Conservation (phyloP, 2,113 vertebrate genomes). For the Melanerpes formicivorus region DNA sequence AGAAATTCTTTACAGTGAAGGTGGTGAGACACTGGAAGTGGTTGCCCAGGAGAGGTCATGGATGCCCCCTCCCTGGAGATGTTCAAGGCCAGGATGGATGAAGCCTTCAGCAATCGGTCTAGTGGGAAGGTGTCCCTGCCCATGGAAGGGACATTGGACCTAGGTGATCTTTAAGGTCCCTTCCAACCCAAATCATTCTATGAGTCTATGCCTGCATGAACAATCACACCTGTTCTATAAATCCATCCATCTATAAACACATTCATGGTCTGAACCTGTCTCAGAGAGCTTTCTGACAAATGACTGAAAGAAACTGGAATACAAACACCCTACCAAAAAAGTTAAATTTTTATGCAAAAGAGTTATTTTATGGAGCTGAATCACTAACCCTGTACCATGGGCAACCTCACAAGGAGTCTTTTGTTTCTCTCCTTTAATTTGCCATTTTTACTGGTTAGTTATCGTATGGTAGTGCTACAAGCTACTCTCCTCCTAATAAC, state of each 20-base stretch:
- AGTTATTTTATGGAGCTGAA: neutral
- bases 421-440: neutral
- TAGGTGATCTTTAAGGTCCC: no score
- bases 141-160: no score
- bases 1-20: no score
- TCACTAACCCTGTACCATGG: neutral
- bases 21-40: no score
- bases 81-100: no score
- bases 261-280: neutral
- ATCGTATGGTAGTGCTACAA: neutral
- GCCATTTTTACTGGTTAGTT: neutral
- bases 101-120: no score
- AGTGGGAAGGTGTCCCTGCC: no score
- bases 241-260: neutral
- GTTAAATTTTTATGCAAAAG: neutral
- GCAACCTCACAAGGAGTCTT: neutral
- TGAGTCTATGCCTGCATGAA: neutral
- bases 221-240: neutral
- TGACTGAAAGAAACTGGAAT: neutral
- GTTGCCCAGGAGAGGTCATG: no score
- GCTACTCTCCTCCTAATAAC: neutral
- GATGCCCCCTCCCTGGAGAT: no score
- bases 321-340: neutral
- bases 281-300: neutral
- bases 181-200: no score